Conservation (phyloP, 37 sponge, comb jelly and placozoan species). For the Spongia lamella region DNA sequence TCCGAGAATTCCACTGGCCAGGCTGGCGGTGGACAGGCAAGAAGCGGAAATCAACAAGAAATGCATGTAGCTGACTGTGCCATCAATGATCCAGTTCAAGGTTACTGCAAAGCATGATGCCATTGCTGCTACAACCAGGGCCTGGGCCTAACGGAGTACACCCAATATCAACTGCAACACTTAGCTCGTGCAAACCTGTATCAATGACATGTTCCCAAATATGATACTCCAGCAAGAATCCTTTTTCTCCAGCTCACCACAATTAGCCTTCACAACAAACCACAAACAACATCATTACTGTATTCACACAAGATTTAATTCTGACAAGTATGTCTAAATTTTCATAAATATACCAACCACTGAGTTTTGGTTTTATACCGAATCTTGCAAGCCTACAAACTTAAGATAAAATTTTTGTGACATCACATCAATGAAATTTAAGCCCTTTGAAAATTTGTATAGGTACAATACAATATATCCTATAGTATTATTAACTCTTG, state of each 20-base stretch:
- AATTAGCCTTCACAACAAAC: too few relatives aligned
- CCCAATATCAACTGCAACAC: too few relatives aligned
- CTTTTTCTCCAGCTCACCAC: conserved; percentile 60
- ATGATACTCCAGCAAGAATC: conserved; percentile 24
- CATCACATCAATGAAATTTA: not conserved
- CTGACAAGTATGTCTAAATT: too few relatives aligned
- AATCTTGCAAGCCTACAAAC: conserved; percentile 1
- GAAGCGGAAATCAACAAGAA: conserved; percentile 63
- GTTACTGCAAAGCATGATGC: conserved; percentile 79
- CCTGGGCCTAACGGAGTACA: conserved; percentile 76
- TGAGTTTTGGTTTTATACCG: too few relatives aligned
- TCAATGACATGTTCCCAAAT: conserved; percentile 78
- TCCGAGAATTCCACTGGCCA: conserved; percentile 83
- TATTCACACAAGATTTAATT: too few relatives aligned
- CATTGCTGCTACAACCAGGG: conserved; percentile 78
- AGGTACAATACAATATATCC: not conserved
- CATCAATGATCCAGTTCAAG: conserved; percentile 49
- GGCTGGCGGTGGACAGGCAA: conserved; percentile 61
- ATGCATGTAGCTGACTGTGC: conserved; percentile 10
- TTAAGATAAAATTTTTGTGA: not conserved
- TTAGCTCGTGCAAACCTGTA: conserved; percentile 79
- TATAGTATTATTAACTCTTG: not conserved
- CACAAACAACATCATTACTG: too few relatives aligned
- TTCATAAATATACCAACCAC: too few relatives aligned
- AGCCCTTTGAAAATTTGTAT: not conserved